Conservation (phyloP, 2,797 vertebrate species). For the Petrocephalus schoutedeni region DNA sequence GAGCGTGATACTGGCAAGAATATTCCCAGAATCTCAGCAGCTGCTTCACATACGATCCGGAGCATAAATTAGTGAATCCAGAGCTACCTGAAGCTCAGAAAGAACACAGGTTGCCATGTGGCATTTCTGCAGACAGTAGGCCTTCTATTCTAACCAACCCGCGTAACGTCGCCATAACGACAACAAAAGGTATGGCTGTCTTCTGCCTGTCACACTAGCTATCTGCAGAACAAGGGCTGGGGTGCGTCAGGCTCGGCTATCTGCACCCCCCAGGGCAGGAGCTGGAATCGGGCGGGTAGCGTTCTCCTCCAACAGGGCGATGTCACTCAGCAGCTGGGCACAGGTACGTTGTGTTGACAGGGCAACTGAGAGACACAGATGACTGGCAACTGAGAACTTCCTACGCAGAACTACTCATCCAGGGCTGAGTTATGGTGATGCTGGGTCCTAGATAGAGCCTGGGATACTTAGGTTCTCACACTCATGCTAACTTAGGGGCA, state of each 20-base stretch:
- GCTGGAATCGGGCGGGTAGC: neutral
- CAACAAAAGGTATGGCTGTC: neutral
- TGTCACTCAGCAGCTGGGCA: neutral
- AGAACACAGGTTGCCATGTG: neutral
- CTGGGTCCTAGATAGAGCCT: neutral
- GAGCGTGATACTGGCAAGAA: neutral
- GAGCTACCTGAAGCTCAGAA: neutral
- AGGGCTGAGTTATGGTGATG: neutral
- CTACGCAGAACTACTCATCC: neutral
- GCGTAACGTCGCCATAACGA: neutral
- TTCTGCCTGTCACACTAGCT: neutral
- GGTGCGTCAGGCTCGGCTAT: neutral
- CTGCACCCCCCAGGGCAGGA: neutral
- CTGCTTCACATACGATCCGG: neutral
- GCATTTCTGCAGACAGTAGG: neutral
- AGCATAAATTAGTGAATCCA: neutral
- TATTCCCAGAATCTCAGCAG: neutral
- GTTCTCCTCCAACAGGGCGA: neutral
- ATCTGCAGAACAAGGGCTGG: neutral
- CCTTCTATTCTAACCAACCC: neutral
- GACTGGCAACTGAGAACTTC: neutral
- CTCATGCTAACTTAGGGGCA: neutral
- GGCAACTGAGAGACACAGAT: neutral
- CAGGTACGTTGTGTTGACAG: neutral
- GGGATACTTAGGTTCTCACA: neutral